These are phyloP conservation scores for Chamaea fasciata DNA, from an alignment of 2,113 vertebrate genomes.

Conservation along the genomic window DNA sequence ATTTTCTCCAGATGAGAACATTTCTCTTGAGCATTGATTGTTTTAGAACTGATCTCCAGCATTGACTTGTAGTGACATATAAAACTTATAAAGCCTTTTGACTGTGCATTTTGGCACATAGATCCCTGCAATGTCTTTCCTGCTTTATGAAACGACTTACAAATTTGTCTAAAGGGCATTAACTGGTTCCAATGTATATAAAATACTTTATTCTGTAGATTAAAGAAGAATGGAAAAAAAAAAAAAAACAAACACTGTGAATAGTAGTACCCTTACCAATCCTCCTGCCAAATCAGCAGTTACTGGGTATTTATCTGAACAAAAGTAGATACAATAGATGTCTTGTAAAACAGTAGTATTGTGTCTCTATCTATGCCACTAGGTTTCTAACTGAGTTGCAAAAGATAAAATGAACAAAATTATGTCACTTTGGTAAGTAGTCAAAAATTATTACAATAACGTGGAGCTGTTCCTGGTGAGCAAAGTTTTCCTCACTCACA, in stretches of 20 bases:
- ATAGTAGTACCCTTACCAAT: constrained; percentile 72
- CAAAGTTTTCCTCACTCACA: not conserved
- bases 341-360: constrained; percentile 77
- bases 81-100: constrained; percentile 69
- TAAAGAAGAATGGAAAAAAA: constrained; percentile 32
- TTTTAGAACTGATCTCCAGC: constrained; percentile 74
- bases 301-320: constrained; percentile 77
- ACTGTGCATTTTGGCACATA: constrained; percentile 72
- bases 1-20: constrained; percentile 75
- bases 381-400: constrained; percentile 81
- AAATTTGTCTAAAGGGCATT: constrained; percentile 81
- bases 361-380: constrained; percentile 82
- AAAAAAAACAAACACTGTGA: constrained; percentile 78
- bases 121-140: constrained; percentile 73
- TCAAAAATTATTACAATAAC: not conserved
- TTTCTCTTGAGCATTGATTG: constrained; percentile 73
- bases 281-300: constrained; percentile 74
- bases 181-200: constrained; percentile 78
- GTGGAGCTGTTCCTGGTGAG: constrained; percentile 19
- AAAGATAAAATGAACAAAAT: constrained; percentile 80
- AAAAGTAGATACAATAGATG: constrained; percentile 74
- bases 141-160: constrained; percentile 76
- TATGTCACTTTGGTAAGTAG: constrained; percentile 75
- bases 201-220: constrained; percentile 76
- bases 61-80: constrained; percentile 65